Base-by-base conservation (phyloP, 2,888 invertebrate species). In the Cancer borealis region DNA sequence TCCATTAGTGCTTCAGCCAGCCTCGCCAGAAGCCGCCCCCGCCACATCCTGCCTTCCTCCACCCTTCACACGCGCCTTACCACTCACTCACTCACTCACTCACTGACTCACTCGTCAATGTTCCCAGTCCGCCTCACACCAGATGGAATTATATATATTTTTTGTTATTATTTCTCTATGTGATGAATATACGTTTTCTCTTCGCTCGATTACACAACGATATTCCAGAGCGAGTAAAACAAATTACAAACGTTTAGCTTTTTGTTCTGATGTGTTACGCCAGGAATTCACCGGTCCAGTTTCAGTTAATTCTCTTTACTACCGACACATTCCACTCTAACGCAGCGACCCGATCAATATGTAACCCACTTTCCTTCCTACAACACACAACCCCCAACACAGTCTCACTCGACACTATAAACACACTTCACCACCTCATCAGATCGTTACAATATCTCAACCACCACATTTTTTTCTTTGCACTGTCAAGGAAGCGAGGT, bases 51-150 rank as follows among this genome's bases (percentile, higher is more conserved):
- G 79, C 79, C 30, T 26, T 21, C 79, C 30, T 79, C 30, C 6
- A 12, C 10, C 79, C 79, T 79, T 79, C 26, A 26, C 79, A 12
- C 79, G 10, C 79, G 79, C 14, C 79, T 30, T 6, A 1, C 21
- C 79, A 79, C n/a, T 54, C 79, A 79, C 66, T 66, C 66, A 79
- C 79, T 30, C 79, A 79, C n/a, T 54, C 79, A 79, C 66, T 66
- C 66, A 12, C 79, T 79, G 30, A 26, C 79, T 79, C 26, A 79
- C 79, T 30, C 79, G 30, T 14, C 30, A 30, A 2, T 79, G 79
- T 12, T 79, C 10, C 30, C 30, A 79, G 2, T 26, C 26, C 30
- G 30, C 79, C 21, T 21, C 66, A 66, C 5, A 14, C 66, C n/a
- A 66, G 66, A n/a, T 17, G n/a, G 21, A 21, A 1, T n/a, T 2